Evolutionary conservation across 2,113 vertebrate species (phyloP), one percentile per base, ranked within the genome.

Genomic region (Pogonocichla stellata): DNA sequence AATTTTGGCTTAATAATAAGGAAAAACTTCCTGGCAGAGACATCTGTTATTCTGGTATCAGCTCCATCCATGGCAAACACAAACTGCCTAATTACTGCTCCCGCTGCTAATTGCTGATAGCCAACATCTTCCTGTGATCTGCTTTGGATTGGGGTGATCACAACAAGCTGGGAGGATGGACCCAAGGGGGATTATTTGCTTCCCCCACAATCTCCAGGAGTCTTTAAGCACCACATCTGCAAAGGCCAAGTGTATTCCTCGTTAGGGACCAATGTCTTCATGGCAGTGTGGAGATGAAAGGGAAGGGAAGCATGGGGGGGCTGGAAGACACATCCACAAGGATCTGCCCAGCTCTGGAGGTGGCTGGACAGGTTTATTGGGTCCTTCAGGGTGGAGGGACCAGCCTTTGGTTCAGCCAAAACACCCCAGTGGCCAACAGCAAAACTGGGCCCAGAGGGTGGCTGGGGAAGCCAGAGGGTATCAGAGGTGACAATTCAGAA

Each of bases 241-340:
- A 90, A 95, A 96, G 84, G 90, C 93, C 86, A 69, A 92, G 75
- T 26, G 38, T 56, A 73, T 53, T 90, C 83, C 92, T 95, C 94
- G 60, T 82, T 96, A 92, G 80, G 80, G 89, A 64, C 34, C 64
- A 36, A 11, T 0, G 8, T 75, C 80, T 83, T 82, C 75, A 10
- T 10, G 48, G 61, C n/a, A 47, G n/a, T n/a, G 57, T 79, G 70
- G 38, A 73, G 79, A 94, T 80, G 58, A 71, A n/a, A 73, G 79
- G 51, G 36, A 25, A 60, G 25, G 58, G 40, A 14, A 34, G 38
- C 17, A n/a, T 10, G 23, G 58, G 72, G 11, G 18, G 40, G 31
- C 26, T 47, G n/a, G 74, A 56, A 64, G 34, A 34, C 33, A 53
- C 4, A 4, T 50, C 62, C 12, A 47, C 50, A 69, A 19, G 33